These are phyloP conservation scores for Mermis nigrescens DNA, from an alignment of 2,888 invertebrate genomes.

Conservation along the genomic window DNA sequence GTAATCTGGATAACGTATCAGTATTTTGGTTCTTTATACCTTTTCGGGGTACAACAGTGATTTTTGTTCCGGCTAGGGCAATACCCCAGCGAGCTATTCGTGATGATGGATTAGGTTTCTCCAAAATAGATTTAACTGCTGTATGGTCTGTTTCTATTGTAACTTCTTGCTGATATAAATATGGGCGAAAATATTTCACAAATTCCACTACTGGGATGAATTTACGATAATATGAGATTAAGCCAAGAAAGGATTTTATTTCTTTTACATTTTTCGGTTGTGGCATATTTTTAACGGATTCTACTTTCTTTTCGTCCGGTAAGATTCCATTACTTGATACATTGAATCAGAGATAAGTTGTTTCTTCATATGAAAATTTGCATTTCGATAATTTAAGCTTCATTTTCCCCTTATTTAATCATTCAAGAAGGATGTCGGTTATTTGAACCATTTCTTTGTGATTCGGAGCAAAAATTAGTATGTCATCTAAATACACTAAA, in stretches of 20 bases:
- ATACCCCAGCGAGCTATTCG: neutral
- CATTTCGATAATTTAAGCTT: constrained; percentile 1
- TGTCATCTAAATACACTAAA: constrained; percentile 21
- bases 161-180: neutral
- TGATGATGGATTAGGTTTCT: neutral
- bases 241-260: neutral
- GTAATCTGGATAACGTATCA: too few species aligned
- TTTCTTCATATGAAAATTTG: neutral
- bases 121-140: neutral
- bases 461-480: constrained; percentile 10
- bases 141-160: constrained; percentile 4
- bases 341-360: neutral
- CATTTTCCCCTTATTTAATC: neutral
- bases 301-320: constrained; percentile 1
- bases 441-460: neutral
- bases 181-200: constrained; percentile 1
- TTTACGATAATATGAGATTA: neutral
- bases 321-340: neutral
- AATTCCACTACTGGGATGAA: neutral
- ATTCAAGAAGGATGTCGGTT: neutral
- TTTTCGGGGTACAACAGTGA: neutral
- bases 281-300: neutral
- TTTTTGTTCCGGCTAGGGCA: neutral
- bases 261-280: neutral
- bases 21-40: too few species aligned